Base-by-base conservation (phyloP, 2,113 vertebrate genomes). In the Argyrosomus japonicus region DNA sequence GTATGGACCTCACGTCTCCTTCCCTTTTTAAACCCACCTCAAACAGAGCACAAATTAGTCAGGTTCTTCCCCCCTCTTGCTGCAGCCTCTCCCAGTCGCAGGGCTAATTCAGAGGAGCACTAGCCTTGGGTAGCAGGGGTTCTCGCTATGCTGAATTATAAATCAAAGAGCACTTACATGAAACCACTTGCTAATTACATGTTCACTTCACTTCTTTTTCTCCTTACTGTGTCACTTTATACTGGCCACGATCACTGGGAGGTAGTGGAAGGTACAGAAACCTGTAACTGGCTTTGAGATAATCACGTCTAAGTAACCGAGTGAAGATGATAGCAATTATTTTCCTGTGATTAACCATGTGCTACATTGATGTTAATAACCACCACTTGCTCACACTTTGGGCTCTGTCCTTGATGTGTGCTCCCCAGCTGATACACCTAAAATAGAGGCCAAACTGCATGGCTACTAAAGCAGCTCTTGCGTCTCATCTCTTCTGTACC, bases 141-240 rank as follows among this genome's bases (percentile, higher is more conserved):
- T 86, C 93, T 91, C 45, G 27, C 83, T 51, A 79, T 88, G 82
- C 89, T 95, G 93, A 96, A 95, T 95, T 94, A 95, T 96, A 93
- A 93, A 96, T 96, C 94, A 96, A 96, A 95, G 94, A 71, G 84
- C 69, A 81, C 87, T 89, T 91, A 91, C 92, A 93, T 92, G 91
- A 90, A 93, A 87, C 91, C 80, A 63, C 87, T 88, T 75, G 91
- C 92, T 96, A 95, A 95, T 95, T 96, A 93, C 89, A 81, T 51
- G 86, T 91, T 90, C 88, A 74, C 78, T 68, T 51, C 45, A 14
- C 79, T 87, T 67, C 75, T 73, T 85, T 91, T 84, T 81, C 77
- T 79, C 73, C 81, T 56, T 12, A 62, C 68, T 65, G 21, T 91
- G 91, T 93, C 89, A 71, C 88, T 93, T 93, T 83, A 69, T 77